Conservation (phyloP, 2,888 invertebrate genomes). For the Harpalus rufipes region DNA sequence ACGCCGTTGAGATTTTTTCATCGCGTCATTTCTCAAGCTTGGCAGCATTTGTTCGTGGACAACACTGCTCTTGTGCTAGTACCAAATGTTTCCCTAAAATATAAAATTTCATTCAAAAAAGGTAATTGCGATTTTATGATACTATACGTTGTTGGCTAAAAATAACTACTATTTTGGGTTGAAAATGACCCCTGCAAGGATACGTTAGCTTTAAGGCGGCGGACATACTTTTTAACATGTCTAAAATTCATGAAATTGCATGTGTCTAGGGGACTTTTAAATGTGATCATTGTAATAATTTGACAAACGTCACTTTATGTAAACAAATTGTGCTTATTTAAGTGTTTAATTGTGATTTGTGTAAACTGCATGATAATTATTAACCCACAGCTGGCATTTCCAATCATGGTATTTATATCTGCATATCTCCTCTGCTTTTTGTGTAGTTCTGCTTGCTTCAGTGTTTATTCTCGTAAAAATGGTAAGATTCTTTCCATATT, state of each 20-base stretch:
- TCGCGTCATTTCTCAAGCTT: slow-evolving; percentile 73
- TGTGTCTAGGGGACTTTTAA: slow-evolving; percentile 72
- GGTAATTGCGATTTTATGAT: slow-evolving; percentile 72
- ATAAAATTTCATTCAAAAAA: slow-evolving; percentile 74
- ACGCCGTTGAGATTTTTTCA: slow-evolving; percentile 69
- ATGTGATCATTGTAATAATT: slow-evolving; percentile 69
- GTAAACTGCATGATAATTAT: slow-evolving; percentile 24
- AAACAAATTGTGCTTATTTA: slow-evolving; percentile 64
- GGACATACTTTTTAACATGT: slow-evolving; percentile 69
- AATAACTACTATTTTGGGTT: slow-evolving; percentile 55
- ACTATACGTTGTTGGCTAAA: slow-evolving; percentile 52
- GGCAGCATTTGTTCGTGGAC: slow-evolving; percentile 77
- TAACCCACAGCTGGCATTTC: slow-evolving; percentile 41
- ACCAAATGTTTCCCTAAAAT: slow-evolving; percentile 77
- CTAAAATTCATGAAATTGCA: slow-evolving; percentile 62
- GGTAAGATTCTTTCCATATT: not conserved
- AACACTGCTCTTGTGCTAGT: slow-evolving; percentile 77
- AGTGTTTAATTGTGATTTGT: slow-evolving; percentile 21
- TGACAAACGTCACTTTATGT: slow-evolving; percentile 67
- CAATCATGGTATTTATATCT: slow-evolving; percentile 61
- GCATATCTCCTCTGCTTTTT: slow-evolving; percentile 31
- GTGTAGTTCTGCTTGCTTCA: not conserved
- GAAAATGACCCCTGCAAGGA: slow-evolving; percentile 55
- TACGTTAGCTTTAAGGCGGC: slow-evolving; percentile 67
- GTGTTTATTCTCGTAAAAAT: slow-evolving; percentile 1